Evolutionary conservation across 2,797 vertebrate genomes (phyloP), one percentile per base, ranked within the genome.

Genomic region (Moxostoma hubbsi): DNA sequence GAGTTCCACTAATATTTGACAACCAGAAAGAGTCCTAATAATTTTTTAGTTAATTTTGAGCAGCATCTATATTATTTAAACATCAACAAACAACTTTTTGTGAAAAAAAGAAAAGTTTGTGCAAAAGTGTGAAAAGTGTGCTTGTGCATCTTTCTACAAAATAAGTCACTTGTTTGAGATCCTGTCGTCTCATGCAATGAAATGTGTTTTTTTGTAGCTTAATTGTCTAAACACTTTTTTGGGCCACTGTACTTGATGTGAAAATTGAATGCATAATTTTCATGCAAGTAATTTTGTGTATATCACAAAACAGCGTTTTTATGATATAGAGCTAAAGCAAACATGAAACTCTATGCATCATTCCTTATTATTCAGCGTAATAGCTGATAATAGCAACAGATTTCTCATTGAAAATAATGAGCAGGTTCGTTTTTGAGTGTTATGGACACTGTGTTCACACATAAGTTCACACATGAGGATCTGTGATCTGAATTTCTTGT

Each of bases 371-470:
- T 79, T 45, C 77, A 66, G 62, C 2, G 62, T 65, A 61, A 73
- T 59, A 45, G 18, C 62, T 79, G 69, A 79, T 73, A 66, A 79
- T 79, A 73, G 77, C 77, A 79, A 79, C 77, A 79, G 77, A 79
- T 79, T 79, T 79, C 69, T 79, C 77, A 73, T 79, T 79, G 69
- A 79, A 73, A 79, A 66, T 73, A 79, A 73, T 57, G 70, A 79
- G 77, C 77, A 53, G 58, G 77, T 79, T 79, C 69, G 66, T 66
- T 54, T 62, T 73, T 13, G 69, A 79, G 69, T 73, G 77, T 79
- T 79, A 72, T 79, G 77, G 77, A 79, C 77, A 73, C 53, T 58
- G 51, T 57, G 54, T 79, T 79, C 77, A 79, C 77, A 79, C 77
- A 66, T 73, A 79, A 79, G 61, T 79, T 79, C 77, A 79, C 77